Conservation (phyloP, 23 tunicate genomes). For the Halocynthia aurantium region DNA sequence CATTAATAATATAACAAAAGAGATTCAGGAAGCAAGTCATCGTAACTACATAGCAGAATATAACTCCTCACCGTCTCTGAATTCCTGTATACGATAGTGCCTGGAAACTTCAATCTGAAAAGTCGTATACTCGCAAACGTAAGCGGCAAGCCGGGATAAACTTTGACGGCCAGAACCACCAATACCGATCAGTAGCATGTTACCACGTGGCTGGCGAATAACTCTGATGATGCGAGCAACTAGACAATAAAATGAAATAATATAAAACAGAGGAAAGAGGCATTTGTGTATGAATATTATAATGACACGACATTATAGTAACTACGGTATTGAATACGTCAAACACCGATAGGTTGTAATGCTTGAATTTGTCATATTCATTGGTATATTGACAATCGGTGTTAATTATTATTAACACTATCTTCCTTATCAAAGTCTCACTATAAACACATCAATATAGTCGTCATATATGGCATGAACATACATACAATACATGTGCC, state of each 20-base stretch:
- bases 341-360: too few species aligned
- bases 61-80: conserved; percentile 70
- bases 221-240: conserved; percentile 89
- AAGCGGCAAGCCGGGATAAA: conserved; percentile 82
- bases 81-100: conserved; percentile 81
- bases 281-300: not conserved
- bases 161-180: conserved; percentile 98
- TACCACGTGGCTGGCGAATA: conserved; percentile 95
- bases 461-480: too few species aligned
- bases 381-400: too few species aligned
- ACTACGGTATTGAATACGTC: too few species aligned
- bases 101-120: conserved; percentile 95
- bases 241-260: conserved; percentile 8
- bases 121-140: conserved; percentile 97
- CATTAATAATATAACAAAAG: not conserved
- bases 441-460: too few species aligned
- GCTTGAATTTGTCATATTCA: too few species aligned
- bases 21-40: too few species aligned
- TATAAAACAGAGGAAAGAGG: not conserved
- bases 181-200: conserved; percentile 88
- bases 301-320: not conserved
- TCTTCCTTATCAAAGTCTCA: too few species aligned
- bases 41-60: not conserved
- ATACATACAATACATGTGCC: too few species aligned
- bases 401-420: too few species aligned